Conservation (phyloP, 1,140 invertebrate species). For the Drosophila gunungcola region DNA sequence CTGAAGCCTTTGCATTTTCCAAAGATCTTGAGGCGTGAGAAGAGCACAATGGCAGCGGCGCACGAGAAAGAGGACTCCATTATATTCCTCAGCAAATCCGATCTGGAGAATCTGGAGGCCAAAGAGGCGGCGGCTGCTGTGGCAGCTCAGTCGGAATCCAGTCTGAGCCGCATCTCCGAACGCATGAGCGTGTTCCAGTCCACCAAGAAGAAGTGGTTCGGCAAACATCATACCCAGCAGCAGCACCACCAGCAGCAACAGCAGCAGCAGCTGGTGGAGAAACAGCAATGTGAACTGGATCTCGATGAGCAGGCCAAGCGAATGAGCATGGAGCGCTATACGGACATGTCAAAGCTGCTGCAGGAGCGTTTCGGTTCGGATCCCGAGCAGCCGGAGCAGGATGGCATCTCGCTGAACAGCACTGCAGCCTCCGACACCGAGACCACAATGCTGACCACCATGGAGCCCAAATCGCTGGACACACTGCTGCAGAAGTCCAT, state of each 20-base stretch:
- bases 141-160: slow-evolving; percentile 10
- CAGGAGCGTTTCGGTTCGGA: slow-evolving; percentile 86
- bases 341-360: slow-evolving; percentile 87
- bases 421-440: slow-evolving; percentile 67
- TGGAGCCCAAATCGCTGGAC: slow-evolving; percentile 67
- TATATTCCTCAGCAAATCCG: slow-evolving; percentile 87
- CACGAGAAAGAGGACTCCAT: slow-evolving; percentile 88
- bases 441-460: slow-evolving; percentile 71
- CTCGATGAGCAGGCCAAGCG: slow-evolving; percentile 77
- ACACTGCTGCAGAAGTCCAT: slow-evolving; percentile 76
- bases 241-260: slow-evolving; percentile 61
- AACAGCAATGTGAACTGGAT: slow-evolving; percentile 81
- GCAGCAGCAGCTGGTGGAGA: slow-evolving; percentile 48
- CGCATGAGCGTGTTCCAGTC: slow-evolving; percentile 87
- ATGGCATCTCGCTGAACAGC: slow-evolving; percentile 61
- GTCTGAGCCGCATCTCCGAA: slow-evolving; percentile 81
- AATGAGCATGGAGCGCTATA: slow-evolving; percentile 87
- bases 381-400: slow-evolving; percentile 34
- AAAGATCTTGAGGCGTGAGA: slow-evolving; percentile 86
- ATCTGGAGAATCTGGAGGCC: slow-evolving; percentile 86
- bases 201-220: slow-evolving; percentile 87
- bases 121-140: slow-evolving; percentile 72
- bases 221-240: slow-evolving; percentile 85
- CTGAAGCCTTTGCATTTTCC: slow-evolving; percentile 86
- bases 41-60: slow-evolving; percentile 85